Percentiles rank a stretch among this genome's conserved stretches.
phyloP scores from a whole-genome alignment of 2,888 invertebrate genomes.

The Hecatera dysodea region DNA sequence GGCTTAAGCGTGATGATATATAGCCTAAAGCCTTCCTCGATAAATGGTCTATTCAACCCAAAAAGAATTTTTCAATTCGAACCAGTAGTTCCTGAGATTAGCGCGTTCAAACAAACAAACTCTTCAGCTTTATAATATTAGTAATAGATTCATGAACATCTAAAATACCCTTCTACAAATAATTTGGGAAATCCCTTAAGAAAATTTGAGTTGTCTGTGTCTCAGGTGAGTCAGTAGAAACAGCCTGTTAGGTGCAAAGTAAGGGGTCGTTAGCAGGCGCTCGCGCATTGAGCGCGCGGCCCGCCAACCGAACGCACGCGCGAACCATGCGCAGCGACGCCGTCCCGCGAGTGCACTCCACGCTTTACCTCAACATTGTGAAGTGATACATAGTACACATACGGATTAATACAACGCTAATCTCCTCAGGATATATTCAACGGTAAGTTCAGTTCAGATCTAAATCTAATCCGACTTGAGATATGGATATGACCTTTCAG shows the following conservation, averaged over 20 bases:
- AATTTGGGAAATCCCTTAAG: slow-evolving; percentile 36
- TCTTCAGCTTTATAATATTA: no score
- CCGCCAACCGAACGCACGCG: slow-evolving; percentile 79
- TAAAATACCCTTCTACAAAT: neutral
- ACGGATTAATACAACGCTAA: slow-evolving; percentile 75
- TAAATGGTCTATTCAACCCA: no score
- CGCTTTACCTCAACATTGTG: slow-evolving; percentile 79
- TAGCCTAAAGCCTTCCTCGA: no score
- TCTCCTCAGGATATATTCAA: slow-evolving; percentile 58
- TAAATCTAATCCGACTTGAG: slow-evolving; percentile 8
- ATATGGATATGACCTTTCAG: slow-evolving; percentile 69
- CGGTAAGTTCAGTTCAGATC: slow-evolving; percentile 69
- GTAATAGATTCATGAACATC: no score
- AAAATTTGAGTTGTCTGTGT: slow-evolving; percentile 6
- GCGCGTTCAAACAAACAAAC: no score
- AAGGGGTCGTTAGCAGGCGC: slow-evolving; percentile 57
- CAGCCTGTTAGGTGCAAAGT: slow-evolving; percentile 39
- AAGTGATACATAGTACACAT: slow-evolving; percentile 79
- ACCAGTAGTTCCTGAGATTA: no score
- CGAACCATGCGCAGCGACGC: slow-evolving; percentile 81
- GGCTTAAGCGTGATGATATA: no score
- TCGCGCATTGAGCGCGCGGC: slow-evolving; percentile 83
- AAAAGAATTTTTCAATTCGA: no score
- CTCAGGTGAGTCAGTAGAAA: slow-evolving; percentile 58
- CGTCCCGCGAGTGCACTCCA: slow-evolving; percentile 82